phyloP scores from a whole-genome alignment of 2,888 invertebrate genomes.

The Dicyrtoma fusca region DNA sequence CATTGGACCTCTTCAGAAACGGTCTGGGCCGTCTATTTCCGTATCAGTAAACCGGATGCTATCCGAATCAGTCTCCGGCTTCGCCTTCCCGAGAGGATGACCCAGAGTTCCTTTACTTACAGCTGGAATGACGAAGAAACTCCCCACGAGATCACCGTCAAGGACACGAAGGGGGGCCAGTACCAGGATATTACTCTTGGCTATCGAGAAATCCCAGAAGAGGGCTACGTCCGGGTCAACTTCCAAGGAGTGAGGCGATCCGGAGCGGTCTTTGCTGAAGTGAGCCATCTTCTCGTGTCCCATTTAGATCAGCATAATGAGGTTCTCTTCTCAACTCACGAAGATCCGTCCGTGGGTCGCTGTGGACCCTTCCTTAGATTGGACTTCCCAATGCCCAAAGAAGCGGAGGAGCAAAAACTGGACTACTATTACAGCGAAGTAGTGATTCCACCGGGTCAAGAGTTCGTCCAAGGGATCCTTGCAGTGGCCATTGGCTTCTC shows the following conservation, averaged over 20 bases:
- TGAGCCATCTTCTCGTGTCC: slow-evolving; percentile 39
- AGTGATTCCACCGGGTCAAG: slow-evolving; percentile 43
- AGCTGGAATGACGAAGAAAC: not conserved
- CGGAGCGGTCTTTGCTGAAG: slow-evolving; percentile 42
- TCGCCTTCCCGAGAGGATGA: slow-evolving; percentile 39
- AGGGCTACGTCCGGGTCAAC: slow-evolving; percentile 49
- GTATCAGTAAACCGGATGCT: slow-evolving; percentile 37
- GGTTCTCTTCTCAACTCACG: slow-evolving; percentile 20
- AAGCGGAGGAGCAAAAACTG: not conserved
- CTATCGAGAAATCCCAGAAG: slow-evolving; percentile 29
- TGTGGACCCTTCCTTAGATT: slow-evolving; percentile 53
- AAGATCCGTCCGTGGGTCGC: slow-evolving; percentile 49
- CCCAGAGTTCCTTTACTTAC: slow-evolving; percentile 36
- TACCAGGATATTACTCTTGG: slow-evolving; percentile 49
- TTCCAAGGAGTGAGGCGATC: slow-evolving; percentile 42
- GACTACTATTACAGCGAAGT: slow-evolving; percentile 54
- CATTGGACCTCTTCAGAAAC: slow-evolving; percentile 43
- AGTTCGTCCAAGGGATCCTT: slow-evolving; percentile 48
- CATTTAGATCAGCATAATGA: slow-evolving; percentile 11
- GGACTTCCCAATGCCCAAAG: slow-evolving; percentile 12
- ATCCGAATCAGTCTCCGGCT: slow-evolving; percentile 44
- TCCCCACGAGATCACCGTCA: slow-evolving; percentile 24
- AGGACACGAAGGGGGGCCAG: slow-evolving; percentile 29
- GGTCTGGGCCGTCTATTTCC: slow-evolving; percentile 45
- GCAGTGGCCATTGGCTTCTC: slow-evolving; percentile 48